A percentile compares a stretch with the other conserved stretches of the same genome.
Conservation (phyloP, 2,113 vertebrate species). For the Apteryx mantelli region DNA sequence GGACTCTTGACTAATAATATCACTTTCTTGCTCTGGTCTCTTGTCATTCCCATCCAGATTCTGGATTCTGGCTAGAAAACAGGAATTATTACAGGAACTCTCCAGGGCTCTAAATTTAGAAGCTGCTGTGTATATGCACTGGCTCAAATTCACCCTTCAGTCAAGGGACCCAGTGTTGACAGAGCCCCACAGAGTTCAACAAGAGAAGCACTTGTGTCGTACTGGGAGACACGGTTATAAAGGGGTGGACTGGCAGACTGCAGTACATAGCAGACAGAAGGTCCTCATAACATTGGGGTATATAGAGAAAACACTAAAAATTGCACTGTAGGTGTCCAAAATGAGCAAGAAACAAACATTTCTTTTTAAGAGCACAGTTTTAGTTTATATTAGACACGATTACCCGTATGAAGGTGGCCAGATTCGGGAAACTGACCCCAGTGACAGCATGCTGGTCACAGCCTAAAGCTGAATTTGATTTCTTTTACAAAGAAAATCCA, state of each 20-base stretch:
- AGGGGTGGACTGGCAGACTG: not conserved
- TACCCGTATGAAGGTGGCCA: not conserved
- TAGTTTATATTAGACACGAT: not conserved
- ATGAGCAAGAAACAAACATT: not conserved
- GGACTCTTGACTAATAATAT: slow-evolving; percentile 81
- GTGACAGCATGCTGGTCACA: not conserved
- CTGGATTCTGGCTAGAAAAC: slow-evolving; percentile 83
- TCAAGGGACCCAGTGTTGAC: not conserved
- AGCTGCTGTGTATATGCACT: not conserved
- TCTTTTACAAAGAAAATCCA: not conserved
- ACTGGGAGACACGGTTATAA: not conserved
- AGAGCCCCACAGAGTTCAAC: not conserved
- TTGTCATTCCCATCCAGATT: slow-evolving; percentile 80
- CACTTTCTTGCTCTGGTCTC: slow-evolving; percentile 80
- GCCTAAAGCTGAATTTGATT: not conserved
- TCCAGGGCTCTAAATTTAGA: not conserved
- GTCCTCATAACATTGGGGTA: not conserved
- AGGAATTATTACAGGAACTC: not conserved
- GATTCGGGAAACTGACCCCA: not conserved
- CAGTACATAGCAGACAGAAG: accelerated
- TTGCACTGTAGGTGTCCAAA: not conserved
- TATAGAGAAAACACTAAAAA: not conserved
- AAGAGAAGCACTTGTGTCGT: not conserved
- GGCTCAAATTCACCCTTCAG: not conserved
- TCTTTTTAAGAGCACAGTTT: not conserved